Evolutionary conservation across 2,113 vertebrate species (phyloP).

Genomic region (Ceyx cyanopectus): DNA sequence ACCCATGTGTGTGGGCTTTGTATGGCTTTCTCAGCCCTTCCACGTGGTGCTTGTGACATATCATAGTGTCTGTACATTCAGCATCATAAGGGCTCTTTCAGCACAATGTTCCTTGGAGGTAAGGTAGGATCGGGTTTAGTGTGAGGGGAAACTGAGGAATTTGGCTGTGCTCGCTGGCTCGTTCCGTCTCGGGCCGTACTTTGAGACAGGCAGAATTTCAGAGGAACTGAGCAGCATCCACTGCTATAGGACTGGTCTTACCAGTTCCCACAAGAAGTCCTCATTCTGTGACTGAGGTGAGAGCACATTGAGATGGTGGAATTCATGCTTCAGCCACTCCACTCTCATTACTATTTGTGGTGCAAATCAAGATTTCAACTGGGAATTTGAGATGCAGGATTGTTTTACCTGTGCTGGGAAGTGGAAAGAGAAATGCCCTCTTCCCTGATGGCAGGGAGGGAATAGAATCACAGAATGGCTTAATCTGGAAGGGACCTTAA

Average conservation of each 20-base stretch:
- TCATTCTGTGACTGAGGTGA: background rate
- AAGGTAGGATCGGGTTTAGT: background rate
- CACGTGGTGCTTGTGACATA: rapidly evolving
- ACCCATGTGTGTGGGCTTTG: background rate
- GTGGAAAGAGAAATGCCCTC: background rate
- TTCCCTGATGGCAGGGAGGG: background rate
- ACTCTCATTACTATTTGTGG: background rate
- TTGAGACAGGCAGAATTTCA: background rate
- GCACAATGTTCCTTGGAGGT: background rate
- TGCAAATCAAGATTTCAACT: background rate
- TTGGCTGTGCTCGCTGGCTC: background rate
- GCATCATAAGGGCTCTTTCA: background rate
- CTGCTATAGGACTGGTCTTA: background rate
- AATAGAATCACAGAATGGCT: background rate
- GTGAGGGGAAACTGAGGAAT: background rate
- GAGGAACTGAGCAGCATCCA: background rate
- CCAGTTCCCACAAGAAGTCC: background rate
- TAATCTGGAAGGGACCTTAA: too few species aligned
- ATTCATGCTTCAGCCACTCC: background rate
- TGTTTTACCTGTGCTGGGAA: background rate
- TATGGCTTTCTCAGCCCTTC: background rate
- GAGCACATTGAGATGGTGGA: background rate
- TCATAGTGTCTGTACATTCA: rapidly evolving
- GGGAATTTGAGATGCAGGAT: background rate
- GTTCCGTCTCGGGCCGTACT: background rate